Conservation (phyloP, 2,113 vertebrate genomes). For the Spizaetus ornatus region DNA sequence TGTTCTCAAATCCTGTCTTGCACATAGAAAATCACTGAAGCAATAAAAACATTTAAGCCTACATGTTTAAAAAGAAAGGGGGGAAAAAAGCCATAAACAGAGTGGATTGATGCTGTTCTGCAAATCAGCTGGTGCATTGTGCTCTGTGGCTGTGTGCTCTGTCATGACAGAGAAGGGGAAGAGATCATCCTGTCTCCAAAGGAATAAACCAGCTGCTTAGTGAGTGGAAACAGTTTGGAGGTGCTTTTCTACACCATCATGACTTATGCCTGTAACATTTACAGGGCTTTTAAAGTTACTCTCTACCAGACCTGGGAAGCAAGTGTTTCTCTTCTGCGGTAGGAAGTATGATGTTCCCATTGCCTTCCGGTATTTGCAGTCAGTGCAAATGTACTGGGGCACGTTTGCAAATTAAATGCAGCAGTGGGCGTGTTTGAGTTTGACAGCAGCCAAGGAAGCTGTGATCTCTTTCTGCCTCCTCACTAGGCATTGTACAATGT, state of each 20-base stretch:
- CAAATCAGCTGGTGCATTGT: slow-evolving; percentile 40
- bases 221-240: background rate
- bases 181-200: slow-evolving; percentile 33
- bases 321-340: background rate
- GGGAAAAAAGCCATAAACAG: background rate
- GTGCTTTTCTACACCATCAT: background rate
- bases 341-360: background rate
- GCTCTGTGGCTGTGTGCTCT: background rate
- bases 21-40: slow-evolving; percentile 49
- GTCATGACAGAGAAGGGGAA: background rate
- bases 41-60: slow-evolving; percentile 52
- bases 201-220: slow-evolving; percentile 41
- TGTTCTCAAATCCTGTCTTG: slow-evolving; percentile 41
- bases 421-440: background rate
- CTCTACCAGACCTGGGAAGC: background rate
- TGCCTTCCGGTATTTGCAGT: background rate
- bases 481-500: background rate
- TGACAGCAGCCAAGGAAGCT: slow-evolving; percentile 1
- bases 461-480: slow-evolving; percentile 2
- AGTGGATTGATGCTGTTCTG: slow-evolving; percentile 19
- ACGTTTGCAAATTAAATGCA: slow-evolving; percentile 19
- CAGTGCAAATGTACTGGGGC: background rate
- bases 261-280: background rate
- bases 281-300: background rate
- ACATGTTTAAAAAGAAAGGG: background rate